Base-by-base conservation (phyloP, 2,888 invertebrate genomes). In the Caradrina kadenii region DNA sequence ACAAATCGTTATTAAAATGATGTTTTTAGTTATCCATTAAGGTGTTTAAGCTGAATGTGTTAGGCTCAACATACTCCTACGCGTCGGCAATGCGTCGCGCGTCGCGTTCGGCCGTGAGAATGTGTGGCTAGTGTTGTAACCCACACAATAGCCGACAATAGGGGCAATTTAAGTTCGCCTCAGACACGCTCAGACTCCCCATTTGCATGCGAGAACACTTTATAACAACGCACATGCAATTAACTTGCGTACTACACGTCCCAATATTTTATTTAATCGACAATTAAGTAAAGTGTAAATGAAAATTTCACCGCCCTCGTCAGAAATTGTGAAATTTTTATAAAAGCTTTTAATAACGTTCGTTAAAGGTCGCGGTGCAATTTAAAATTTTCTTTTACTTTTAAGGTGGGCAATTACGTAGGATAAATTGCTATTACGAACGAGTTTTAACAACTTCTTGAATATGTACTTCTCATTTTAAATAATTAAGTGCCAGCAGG, bases 91-190 rank as follows among this genome's bases (percentile, higher is more conserved):
- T 62, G 79, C 63, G 73, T 61, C 80, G 86, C 86, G 88, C 85
- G 89, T 92, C 91, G 91, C 66, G 82, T 73, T 39, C 67, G 86
- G 65, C 94, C 94, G 93, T 94, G 94, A 93, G 94, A 95, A 89
- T 81, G 84, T 93, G 92, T 90, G 88, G 90, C 91, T 93, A 93
- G 87, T 94, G 92, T 93, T 90, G 90, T 91, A 94, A 94, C 87
- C 82, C 79, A 82, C 82, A 92, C 93, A 92, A 93, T 93, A 87
- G 89, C 79, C 82, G 82, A 92, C 93, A 92, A 93, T 92, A 86
- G 90, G 85, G 90, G 90, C 89, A 91, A 92, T 93, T 92, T 89
- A 88, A 92, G 88, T 89, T 84, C 89, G 86, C 89, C 86, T 89
- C 83, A 91, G 88, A 90, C 92, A 92, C 88, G 90, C 88, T 92